Evolutionary conservation across 2,888 invertebrate genomes (phyloP).

Genomic region (Ichneumon xanthorius): DNA sequence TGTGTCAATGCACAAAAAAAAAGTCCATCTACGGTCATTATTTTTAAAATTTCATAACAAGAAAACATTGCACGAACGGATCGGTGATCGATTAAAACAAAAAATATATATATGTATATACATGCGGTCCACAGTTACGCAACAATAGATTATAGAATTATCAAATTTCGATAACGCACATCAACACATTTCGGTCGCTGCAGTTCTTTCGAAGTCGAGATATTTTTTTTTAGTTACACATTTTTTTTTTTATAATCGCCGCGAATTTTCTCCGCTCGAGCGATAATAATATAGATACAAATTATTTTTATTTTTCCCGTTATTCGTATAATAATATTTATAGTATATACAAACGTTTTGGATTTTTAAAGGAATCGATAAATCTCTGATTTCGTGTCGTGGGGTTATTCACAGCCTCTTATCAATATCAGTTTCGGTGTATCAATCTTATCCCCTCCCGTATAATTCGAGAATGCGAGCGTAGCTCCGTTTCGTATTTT

Average conservation of each 20-base stretch:
- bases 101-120: constrained; percentile 7
- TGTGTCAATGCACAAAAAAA: constrained; percentile 16
- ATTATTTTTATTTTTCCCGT: constrained; percentile 32
- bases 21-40: background rate
- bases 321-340: constrained; percentile 43
- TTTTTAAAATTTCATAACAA: constrained; percentile 10
- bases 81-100: constrained; percentile 33
- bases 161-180: constrained; percentile 40
- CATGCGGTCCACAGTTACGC: constrained; percentile 18
- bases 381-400: constrained; percentile 67
- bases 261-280: constrained; percentile 23
- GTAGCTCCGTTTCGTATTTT: constrained; percentile 40
- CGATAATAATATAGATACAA: constrained; percentile 39
- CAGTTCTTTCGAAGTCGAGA: constrained; percentile 21
- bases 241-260: background rate
- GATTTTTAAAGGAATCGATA: constrained; percentile 63
- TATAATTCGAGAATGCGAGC: constrained; percentile 36
- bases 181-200: constrained; percentile 31
- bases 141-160: constrained; percentile 38
- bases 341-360: constrained; percentile 64
- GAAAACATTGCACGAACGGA: constrained; percentile 17
- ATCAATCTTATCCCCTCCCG: constrained; percentile 49
- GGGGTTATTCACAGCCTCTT: constrained; percentile 77
- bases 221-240: constrained; percentile 32
- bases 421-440: constrained; percentile 68